Evolutionary conservation across 1,140 invertebrate species (phyloP), one percentile per base, ranked within the genome.

Genomic region (Lordiphosa clarofinis): DNA sequence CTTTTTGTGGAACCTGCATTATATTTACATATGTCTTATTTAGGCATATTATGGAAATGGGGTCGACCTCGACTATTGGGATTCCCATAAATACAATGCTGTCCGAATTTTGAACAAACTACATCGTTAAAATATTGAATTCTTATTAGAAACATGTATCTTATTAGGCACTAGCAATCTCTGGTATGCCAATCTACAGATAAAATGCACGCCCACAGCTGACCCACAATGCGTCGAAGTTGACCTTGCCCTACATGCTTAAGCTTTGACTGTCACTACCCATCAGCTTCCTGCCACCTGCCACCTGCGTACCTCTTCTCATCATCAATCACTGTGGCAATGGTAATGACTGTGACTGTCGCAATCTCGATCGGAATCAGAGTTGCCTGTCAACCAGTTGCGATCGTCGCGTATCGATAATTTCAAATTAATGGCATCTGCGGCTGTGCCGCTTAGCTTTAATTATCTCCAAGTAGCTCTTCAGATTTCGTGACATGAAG

Each of bases 271-370:
- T 47, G 38, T 43, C 6, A n/a, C 43, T 46, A 31, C 11, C 43
- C 24, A 11, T 37, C 15, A 42, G 37, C 47, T 24, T 21, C 43
- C 56, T 21, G 33, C 36, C 58, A 54, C 12, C 39, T 64, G 53
- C 11, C 42, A 36, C 49, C 47, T 56, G 42, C 10, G 21, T 15
- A 39, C 33, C 11, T 28, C 31, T 28, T 12, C 37, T 11, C 38
- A 43, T 58, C 74, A 70, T 87, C 90, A 91, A 88, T 21, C 88
- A 88, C 63, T 73, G 66, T 40, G 53, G 44, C 40, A 71, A 49
- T 67, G 61, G 37, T 66, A 69, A 60, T 63, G 50, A 57, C 35
- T 24, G 43, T 24, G 43, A 21, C 35, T 54, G 49, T 39, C 56
- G 50, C 64, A 73, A 69, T 65, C 55, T 59, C 64, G 49, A 53